Conservation (phyloP, 2,113 vertebrate genomes). For the Oncorhynchus masou region DNA sequence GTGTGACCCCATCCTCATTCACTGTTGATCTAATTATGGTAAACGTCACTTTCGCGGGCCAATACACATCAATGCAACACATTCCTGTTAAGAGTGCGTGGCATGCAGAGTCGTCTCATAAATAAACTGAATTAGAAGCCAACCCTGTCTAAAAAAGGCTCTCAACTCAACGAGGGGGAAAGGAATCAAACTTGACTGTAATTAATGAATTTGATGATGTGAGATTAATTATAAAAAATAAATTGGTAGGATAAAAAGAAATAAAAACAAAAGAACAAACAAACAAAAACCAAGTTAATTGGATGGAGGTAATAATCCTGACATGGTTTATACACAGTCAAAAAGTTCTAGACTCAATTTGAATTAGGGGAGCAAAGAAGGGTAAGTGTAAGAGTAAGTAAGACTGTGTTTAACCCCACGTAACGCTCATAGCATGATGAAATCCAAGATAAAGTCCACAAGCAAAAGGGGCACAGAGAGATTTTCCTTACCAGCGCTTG, state of each 20-base stretch:
- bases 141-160: neutral
- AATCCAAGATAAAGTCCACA: neutral
- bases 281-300: slow-evolving; percentile 10
- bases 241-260: slow-evolving; percentile 5
- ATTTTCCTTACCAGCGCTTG: slow-evolving; percentile 89
- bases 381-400: neutral
- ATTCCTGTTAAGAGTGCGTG: neutral
- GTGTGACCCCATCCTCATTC: neutral
- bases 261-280: neutral
- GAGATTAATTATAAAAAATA: slow-evolving; percentile 22
- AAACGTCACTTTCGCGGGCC: neutral
- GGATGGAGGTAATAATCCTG: slow-evolving; percentile 3
- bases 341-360: neutral
- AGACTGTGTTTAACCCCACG: neutral
- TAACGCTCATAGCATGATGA: neutral
- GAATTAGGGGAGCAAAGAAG: neutral
- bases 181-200: slow-evolving; percentile 28
- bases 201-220: slow-evolving; percentile 22
- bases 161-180: slow-evolving; percentile 5
- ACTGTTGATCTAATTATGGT: slow-evolving; percentile 14
- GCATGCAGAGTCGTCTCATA: slow-evolving; percentile 19
- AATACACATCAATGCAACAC: slow-evolving; percentile 5
- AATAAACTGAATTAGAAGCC: slow-evolving; percentile 20
- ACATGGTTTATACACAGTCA: neutral
- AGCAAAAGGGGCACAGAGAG: slow-evolving; percentile 9